Conservation (phyloP, 2,888 invertebrate genomes). For the Lathronympha strigana region DNA sequence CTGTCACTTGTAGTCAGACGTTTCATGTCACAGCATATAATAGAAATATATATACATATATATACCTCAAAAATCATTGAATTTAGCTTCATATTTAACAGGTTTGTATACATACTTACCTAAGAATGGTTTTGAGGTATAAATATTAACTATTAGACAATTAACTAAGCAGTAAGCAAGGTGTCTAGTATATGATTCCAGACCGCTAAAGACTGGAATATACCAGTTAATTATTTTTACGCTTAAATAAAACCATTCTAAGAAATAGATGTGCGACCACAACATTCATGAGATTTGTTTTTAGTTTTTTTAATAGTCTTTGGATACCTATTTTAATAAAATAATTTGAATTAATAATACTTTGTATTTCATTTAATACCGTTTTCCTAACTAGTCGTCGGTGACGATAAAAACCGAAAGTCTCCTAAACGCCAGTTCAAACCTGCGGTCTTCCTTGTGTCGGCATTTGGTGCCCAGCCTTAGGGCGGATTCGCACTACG, state of each 20-base stretch:
- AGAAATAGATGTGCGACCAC: slow-evolving; percentile 48
- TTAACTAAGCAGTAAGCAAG: slow-evolving; percentile 49
- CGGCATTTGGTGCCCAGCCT: too few relatives aligned
- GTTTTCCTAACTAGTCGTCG: background rate
- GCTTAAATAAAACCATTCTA: slow-evolving; percentile 44
- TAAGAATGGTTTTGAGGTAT: slow-evolving; percentile 1
- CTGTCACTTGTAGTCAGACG: slow-evolving; percentile 1
- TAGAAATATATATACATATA: too few relatives aligned
- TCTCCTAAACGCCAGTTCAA: too few relatives aligned
- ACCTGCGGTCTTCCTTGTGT: too few relatives aligned
- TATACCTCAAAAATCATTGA: too few relatives aligned
- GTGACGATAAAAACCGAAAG: too few relatives aligned
- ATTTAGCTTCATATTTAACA: background rate
- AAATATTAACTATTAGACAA: slow-evolving; percentile 19
- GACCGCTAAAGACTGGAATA: slow-evolving; percentile 18
- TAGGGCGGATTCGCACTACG: too few relatives aligned
- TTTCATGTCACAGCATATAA: background rate
- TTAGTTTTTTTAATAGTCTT: slow-evolving; percentile 79
- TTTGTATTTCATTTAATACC: slow-evolving; percentile 48
- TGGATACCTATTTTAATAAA: slow-evolving; percentile 81
- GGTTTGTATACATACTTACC: background rate
- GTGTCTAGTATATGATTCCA: slow-evolving; percentile 46
- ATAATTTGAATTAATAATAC: slow-evolving; percentile 67
- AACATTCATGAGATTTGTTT: slow-evolving; percentile 56
- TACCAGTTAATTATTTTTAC: slow-evolving; percentile 55